Evolutionary conservation across 2,888 invertebrate species (phyloP).

Genomic region (Zelleria hepariella): DNA sequence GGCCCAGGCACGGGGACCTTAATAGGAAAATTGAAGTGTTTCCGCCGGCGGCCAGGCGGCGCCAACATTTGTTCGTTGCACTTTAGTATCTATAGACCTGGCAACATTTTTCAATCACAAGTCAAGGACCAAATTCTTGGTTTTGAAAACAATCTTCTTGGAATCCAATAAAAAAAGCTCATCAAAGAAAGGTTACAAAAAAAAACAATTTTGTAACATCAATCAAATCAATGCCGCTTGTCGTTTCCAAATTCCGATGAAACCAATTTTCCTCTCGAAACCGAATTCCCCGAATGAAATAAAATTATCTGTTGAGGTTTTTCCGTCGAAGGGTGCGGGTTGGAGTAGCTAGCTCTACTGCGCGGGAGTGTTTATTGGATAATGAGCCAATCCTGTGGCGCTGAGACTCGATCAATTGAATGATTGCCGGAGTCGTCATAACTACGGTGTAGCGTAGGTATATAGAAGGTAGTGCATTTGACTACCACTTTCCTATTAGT

Average conservation of each 20-base stretch:
- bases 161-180: background rate
- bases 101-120: too few relatives aligned
- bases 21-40: slow-evolving; percentile 26
- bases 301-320: background rate
- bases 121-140: too few relatives aligned
- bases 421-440: slow-evolving; percentile 24
- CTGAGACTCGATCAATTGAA: slow-evolving; percentile 48
- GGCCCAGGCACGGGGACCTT: slow-evolving; percentile 12
- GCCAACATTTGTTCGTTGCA: slow-evolving; percentile 7
- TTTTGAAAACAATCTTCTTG: too few relatives aligned
- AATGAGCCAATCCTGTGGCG: slow-evolving; percentile 45
- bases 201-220: background rate
- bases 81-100: slow-evolving; percentile 20
- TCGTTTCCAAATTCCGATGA: background rate
- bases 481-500: too few relatives aligned
- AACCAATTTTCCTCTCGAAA: background rate
- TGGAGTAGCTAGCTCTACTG: slow-evolving; percentile 17
- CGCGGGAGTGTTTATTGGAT: slow-evolving; percentile 48
- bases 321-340: too few relatives aligned
- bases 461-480: background rate
- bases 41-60: slow-evolving; percentile 23
- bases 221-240: background rate
- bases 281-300: background rate
- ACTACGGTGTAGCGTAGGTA: background rate
- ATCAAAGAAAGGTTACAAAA: background rate